Evolutionary conservation across 2,797 vertebrate genomes (phyloP), one percentile per base, ranked within the genome.

Genomic region (Enteromius afrohamiltoni): DNA sequence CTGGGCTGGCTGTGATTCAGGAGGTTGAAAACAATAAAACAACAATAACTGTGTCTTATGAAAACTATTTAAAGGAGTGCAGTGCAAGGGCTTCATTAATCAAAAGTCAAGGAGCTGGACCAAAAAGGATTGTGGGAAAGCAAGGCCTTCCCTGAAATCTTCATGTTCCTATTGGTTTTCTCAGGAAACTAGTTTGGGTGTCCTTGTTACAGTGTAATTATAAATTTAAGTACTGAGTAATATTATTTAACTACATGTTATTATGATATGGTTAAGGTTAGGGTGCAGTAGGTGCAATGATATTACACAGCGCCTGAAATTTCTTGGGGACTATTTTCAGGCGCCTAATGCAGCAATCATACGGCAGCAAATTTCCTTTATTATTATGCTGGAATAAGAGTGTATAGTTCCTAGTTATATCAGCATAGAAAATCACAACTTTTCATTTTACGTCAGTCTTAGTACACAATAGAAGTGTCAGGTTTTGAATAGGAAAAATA

Each of bases 1-100:
- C 80, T 88, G 71, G 80, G 71, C 58, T 40, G 74, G 62, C 53
- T 11, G 3, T 6, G 10, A 87, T 90, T 90, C 85, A 84, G 58
- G 78, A 90, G 88, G 88, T 85, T 90, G 88, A 86, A 92, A 93
- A 89, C 83, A 92, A 92, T 91, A 92, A 75, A 71, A 85, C 88
- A 89, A 92, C 84, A 89, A 90, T 89, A 93, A 85, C 86, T 86
- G 77, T 6, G 85, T 83, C 85, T 88, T 90, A 88, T 78, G 87
- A 67, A 92, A 92, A 92, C 90, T 92, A 81, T 87, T 85, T 78
- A 85, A 83, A 19, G 49, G 77, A 86, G 75, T 40, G 79, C 21
- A 55, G 71, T 13, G 40, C 65, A 60, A 86, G 58, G 45, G 47
- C 77, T 16, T 58, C 85, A 90, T 93, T 87, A 90, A 93, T 92